Conservation (phyloP, 2,888 invertebrate genomes). For the Tyria jacobaeae region DNA sequence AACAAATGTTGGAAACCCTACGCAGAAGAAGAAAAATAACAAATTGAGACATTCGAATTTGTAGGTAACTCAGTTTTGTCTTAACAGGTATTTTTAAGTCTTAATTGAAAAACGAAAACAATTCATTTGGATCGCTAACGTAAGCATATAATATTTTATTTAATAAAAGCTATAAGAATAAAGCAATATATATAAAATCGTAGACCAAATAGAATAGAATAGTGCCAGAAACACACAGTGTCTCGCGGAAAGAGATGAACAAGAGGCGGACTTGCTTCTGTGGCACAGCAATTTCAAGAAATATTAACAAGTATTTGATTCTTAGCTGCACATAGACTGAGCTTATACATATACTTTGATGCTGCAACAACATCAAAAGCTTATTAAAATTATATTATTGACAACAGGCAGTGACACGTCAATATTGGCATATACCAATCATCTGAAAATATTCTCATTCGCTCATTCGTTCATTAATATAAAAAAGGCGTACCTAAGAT, state of each 20-base stretch:
- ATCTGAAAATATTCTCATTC: conserved; percentile 10
- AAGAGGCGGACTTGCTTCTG: too few relatives aligned
- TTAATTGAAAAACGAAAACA: too few relatives aligned
- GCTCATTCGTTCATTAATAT: not conserved
- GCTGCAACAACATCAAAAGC: conserved; percentile 1
- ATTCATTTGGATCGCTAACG: too few relatives aligned
- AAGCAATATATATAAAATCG: too few relatives aligned
- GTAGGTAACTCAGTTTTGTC: not conserved
- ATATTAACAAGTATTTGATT: too few relatives aligned
- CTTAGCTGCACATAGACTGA: not conserved
- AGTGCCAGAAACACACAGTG: too few relatives aligned
- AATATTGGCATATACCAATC: conserved; percentile 16
- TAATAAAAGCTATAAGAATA: too few relatives aligned
- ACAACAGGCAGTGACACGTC: conserved; percentile 28
- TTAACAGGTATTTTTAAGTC: not conserved
- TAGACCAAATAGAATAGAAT: too few relatives aligned
- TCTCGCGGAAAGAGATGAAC: too few relatives aligned
- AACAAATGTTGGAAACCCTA: not conserved
- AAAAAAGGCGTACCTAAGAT: conserved; percentile 2
- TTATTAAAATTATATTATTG: conserved; percentile 13
- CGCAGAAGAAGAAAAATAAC: not conserved
- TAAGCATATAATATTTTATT: too few relatives aligned
- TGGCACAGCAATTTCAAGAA: too few relatives aligned
- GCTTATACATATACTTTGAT: conserved; percentile 4
- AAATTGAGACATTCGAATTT: not conserved